phyloP scores from a whole-genome alignment of 2,797 vertebrate genomes.

The Chaetodon trifasciatus region DNA sequence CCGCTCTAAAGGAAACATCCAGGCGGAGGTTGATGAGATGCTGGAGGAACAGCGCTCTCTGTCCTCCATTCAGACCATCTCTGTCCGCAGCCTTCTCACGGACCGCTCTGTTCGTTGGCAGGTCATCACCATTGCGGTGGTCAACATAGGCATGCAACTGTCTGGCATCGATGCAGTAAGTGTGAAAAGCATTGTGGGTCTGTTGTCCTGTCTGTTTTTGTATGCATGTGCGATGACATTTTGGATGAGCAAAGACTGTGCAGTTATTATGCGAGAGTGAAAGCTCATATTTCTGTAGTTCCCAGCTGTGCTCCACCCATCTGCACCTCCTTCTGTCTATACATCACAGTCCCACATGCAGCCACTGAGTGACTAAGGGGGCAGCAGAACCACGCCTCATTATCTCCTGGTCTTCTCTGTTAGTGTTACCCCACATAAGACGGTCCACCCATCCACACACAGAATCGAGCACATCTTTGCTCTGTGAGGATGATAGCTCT shows the following conservation, averaged over 20 bases:
- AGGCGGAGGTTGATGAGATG: conserved; percentile 91
- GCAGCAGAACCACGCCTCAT: conserved; percentile 70
- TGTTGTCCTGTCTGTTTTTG: not conserved
- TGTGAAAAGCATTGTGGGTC: conserved; percentile 5
- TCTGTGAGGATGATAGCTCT: conserved; percentile 58
- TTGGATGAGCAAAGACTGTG: conserved; percentile 41
- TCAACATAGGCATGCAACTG: conserved; percentile 93
- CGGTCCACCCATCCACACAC: conserved; percentile 50
- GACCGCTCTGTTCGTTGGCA: conserved; percentile 90
- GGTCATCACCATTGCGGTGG: conserved; percentile 87
- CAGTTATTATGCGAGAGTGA: conserved; percentile 42
- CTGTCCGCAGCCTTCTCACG: conserved; percentile 83
- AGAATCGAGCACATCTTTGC: conserved; percentile 58
- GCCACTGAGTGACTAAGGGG: conserved; percentile 67
- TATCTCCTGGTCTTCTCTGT: conserved; percentile 64
- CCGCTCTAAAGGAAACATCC: conserved; percentile 83
- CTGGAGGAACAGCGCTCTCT: conserved; percentile 89
- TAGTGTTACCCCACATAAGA: conserved; percentile 44
- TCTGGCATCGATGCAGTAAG: conserved; percentile 94
- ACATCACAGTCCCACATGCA: conserved; percentile 65
- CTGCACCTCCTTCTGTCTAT: conserved; percentile 49
- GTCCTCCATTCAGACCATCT: conserved; percentile 84
- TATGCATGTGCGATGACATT: conserved; percentile 8
- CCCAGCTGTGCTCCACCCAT: conserved; percentile 66
- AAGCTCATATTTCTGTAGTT: conserved; percentile 29